Evolutionary conservation across 2,797 vertebrate species (phyloP).

Genomic region (Hydrocynus forskahlii): DNA sequence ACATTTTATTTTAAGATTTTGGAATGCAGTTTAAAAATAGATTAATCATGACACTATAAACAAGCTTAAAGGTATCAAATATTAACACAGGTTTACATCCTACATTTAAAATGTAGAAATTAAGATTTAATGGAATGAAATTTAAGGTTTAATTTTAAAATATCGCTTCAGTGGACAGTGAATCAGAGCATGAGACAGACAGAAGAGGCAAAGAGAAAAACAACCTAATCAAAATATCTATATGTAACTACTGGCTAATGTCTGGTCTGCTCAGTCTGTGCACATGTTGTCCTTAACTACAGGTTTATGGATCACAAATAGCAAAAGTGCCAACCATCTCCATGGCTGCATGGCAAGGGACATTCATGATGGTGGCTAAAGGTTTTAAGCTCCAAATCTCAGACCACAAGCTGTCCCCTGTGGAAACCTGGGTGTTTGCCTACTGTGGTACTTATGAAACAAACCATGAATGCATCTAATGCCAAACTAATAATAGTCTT

Average conservation of each 20-base stretch:
- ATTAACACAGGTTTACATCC: no score
- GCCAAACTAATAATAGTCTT: slow-evolving; percentile 25
- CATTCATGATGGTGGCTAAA: slow-evolving; percentile 17
- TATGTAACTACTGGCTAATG: not conserved
- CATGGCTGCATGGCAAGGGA: slow-evolving; percentile 3
- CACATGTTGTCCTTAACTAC: not conserved
- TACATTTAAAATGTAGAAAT: no score
- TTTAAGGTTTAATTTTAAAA: no score
- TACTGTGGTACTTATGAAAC: slow-evolving; percentile 34
- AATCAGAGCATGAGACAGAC: no score
- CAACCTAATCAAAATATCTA: not conserved
- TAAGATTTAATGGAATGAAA: no score
- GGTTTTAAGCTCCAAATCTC: slow-evolving; percentile 6
- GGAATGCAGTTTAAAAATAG: no score
- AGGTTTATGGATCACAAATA: slow-evolving; percentile 18
- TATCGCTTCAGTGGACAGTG: no score
- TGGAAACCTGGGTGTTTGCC: slow-evolving; percentile 36
- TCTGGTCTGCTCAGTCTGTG: not conserved
- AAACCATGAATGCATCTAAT: slow-evolving; percentile 25
- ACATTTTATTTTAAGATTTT: no score
- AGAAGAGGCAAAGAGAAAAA: no score
- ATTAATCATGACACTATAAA: no score
- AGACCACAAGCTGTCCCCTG: slow-evolving; percentile 38
- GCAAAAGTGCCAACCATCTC: slow-evolving; percentile 29
- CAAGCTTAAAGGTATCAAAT: no score